phyloP scores from a whole-genome alignment of 2,113 vertebrate genomes.

The Suricata suricatta region DNA sequence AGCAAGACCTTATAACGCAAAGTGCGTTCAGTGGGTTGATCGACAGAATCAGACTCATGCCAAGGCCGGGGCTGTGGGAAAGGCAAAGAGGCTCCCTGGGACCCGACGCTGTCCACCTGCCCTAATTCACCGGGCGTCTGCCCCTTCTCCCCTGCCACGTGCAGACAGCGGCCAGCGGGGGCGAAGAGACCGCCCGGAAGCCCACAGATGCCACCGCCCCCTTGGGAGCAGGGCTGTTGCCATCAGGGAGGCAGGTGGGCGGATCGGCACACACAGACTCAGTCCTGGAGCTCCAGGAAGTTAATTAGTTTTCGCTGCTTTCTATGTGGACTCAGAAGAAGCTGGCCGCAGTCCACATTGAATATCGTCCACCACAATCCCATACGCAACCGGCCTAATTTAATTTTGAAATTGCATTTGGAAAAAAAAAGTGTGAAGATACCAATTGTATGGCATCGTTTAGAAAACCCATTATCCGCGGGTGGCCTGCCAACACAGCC shows the following conservation, averaged over 20 bases:
- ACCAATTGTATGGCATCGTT: background rate
- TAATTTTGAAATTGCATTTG: constrained; percentile 67
- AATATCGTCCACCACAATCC: constrained; percentile 36
- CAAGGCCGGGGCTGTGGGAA: background rate
- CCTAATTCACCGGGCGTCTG: fast-evolving
- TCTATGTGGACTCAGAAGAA: background rate
- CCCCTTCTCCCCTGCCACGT: background rate
- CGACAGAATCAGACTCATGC: fast-evolving
- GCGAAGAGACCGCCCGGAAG: too few relatives aligned
- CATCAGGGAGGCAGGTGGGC: fast-evolving
- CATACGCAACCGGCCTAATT: constrained; percentile 49
- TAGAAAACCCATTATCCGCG: constrained; percentile 48
- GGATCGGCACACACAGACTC: background rate
- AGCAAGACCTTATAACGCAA: background rate
- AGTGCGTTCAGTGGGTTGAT: fast-evolving
- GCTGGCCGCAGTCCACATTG: background rate
- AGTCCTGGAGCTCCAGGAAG: background rate
- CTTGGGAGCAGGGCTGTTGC: background rate
- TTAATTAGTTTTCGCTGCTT: constrained; percentile 52
- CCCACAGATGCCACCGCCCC: background rate
- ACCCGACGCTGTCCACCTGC: fast-evolving
- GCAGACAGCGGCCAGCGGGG: fast-evolving
- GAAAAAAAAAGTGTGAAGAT: constrained; percentile 55
- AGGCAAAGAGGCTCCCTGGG: fast-evolving
- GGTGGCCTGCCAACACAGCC: background rate